These are phyloP conservation scores for Agrypnus murinus DNA, from an alignment of 2,888 invertebrate genomes.

Conservation along the genomic window DNA sequence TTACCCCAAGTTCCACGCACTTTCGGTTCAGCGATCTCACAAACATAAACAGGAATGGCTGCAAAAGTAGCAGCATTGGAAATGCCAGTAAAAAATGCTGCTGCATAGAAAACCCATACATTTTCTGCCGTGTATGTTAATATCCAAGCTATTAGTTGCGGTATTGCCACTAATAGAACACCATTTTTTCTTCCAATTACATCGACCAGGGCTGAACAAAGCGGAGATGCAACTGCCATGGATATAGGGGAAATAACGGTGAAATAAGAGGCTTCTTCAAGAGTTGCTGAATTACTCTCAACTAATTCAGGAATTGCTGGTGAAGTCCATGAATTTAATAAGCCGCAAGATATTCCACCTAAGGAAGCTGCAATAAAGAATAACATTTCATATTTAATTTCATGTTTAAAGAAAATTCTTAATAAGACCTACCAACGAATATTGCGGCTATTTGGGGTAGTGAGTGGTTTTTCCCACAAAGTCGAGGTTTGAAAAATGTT, in stretches of 20 bases:
- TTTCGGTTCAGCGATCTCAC: constrained; percentile 62
- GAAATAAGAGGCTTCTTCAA: constrained; percentile 56
- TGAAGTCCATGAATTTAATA: constrained; percentile 35
- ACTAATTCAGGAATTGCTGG: constrained; percentile 30
- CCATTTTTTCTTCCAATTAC: constrained; percentile 57
- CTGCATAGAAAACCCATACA: constrained; percentile 62
- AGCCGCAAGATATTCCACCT: background rate
- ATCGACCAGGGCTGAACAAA: constrained; percentile 47
- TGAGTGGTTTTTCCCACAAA: constrained; percentile 16
- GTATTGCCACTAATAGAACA: constrained; percentile 58
- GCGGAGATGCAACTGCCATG: constrained; percentile 47
- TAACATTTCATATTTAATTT: background rate
- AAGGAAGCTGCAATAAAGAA: background rate
- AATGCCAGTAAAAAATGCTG: constrained; percentile 61
- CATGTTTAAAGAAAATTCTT: no score
- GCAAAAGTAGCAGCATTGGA: constrained; percentile 60
- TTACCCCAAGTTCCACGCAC: constrained; percentile 64
- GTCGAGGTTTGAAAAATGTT: background rate
- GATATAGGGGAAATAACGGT: constrained; percentile 55
- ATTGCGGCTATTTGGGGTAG: constrained; percentile 34
- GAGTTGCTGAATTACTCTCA: constrained; percentile 5
- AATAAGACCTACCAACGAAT: constrained; percentile 21
- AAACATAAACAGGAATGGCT: constrained; percentile 59
- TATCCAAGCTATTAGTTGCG: constrained; percentile 59
- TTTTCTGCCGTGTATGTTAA: constrained; percentile 58